Percentiles rank a stretch among this genome's conserved stretches.
These are phyloP conservation scores for Lordiphosa fenestrarum DNA, from an alignment of 2,888 invertebrate genomes.

Conservation along the genomic window DNA sequence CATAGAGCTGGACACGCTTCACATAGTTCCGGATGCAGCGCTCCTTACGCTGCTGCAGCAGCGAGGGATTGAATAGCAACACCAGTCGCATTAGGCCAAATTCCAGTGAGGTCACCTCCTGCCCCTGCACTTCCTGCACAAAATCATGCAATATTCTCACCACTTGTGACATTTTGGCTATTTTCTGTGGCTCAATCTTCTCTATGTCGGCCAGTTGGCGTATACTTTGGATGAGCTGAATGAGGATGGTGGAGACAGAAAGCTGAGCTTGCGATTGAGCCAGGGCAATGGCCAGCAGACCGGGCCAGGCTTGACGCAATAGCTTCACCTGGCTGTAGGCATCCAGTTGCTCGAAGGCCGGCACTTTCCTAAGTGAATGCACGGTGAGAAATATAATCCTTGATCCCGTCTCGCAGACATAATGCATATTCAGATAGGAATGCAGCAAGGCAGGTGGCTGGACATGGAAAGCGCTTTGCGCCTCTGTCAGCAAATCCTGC, in stretches of 20 bases:
- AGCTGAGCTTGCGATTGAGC: conserved; percentile 89
- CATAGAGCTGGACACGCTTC: conserved; percentile 75
- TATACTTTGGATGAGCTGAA: conserved; percentile 86
- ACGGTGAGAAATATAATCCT: conserved; percentile 93
- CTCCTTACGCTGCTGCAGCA: conserved; percentile 70
- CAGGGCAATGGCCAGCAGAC: conserved; percentile 93
- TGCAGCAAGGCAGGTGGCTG: conserved; percentile 90
- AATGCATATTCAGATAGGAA: conserved; percentile 95
- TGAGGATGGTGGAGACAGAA: conserved; percentile 89
- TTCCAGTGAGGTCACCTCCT: conserved; percentile 91
- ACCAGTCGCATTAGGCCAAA: conserved; percentile 93
- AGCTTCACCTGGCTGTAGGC: conserved; percentile 91
- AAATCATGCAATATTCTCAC: conserved; percentile 92
- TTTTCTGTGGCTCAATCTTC: conserved; percentile 88
- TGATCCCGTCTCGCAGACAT: conserved; percentile 97
- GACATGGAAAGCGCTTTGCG: conserved; percentile 87
- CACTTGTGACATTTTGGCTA: conserved; percentile 89
- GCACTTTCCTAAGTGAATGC: conserved; percentile 93
- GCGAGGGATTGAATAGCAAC: conserved; percentile 90
- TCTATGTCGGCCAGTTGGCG: conserved; percentile 81
- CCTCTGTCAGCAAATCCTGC: conserved; percentile 86
- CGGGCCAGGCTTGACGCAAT: conserved; percentile 94
- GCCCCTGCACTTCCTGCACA: conserved; percentile 86
- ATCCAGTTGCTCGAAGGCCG: conserved; percentile 90
- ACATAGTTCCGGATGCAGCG: conserved; percentile 67